Base-by-base conservation (phyloP, 2,797 vertebrate species). In the Gobionotothen gibberifrons region DNA sequence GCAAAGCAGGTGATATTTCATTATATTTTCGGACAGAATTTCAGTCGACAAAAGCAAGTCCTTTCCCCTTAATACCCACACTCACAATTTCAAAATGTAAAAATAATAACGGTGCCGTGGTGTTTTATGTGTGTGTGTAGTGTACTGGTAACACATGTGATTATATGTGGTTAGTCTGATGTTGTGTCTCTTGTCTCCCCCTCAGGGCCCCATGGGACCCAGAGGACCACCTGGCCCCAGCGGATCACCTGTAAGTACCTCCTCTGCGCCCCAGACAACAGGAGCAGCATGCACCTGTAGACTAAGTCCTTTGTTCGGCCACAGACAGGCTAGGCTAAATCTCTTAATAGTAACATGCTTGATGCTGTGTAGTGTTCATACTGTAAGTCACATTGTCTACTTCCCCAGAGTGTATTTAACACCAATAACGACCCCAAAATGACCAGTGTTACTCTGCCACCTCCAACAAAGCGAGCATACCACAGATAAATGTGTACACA, bases 131-230 rank as follows among this genome's bases (percentile, higher is more conserved):
- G 11, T 63, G 66, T 82, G 39, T 78, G 13, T n/a, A 29, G 13
- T 76, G 21, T 56, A 12, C 51, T n/a, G 17, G 0, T 55, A 21
- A 43, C 16, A 29, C 10, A 62, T 71, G 2, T 54, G 29, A 67
- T 57, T 69, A 16, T 11, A 0, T 67, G 43, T 68, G 8, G 8
- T 84, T 58, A 15, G n/a, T 17, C 77, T 91, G 52, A 92, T 69
- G 64, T 69, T 79, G 42, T 78, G 15, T 73, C n/a, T 83, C 49
- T 67, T 14, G 22, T 82, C 60, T 72, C 61, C 51, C 55, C 69
- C 65, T 4, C 76, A 98, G 97, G 97, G 97, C 87, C 97, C 97
- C 40, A 98, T 98, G 97, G 97, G 97, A 94, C 97, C 97, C 36
- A 96, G 97, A 88, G 97, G 97, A 88, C 96, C 97, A 78, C 97